Base-by-base conservation (phyloP, 2,888 invertebrate species). In the Epinotia bilunana region DNA sequence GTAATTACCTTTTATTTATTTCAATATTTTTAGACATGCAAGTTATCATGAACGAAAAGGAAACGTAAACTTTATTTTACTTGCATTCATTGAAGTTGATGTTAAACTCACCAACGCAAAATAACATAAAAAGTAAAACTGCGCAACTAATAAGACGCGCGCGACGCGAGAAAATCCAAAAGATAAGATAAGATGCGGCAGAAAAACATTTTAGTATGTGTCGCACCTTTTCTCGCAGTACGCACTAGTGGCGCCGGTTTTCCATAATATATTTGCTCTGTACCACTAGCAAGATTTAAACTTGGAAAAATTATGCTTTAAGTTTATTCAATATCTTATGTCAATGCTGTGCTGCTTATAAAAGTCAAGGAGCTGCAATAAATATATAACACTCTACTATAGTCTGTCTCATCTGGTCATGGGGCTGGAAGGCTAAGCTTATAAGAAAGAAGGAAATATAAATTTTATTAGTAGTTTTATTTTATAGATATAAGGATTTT, bases 371-470 rank as follows among this genome's bases (percentile, higher is more conserved):
- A n/a, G n/a, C 53, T n/a, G 53, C 53, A 53, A 23, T n/a, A 62
- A 18, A n/a, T 62, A 20, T 63, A 46, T 43, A 49, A 16, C 9
- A n/a, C n/a, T 43, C 58, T 20, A 20, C 11, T 68, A 12, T 28
- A 46, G 67, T n/a, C 43, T 5, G 33, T 46, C 69, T 60, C 60
- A 60, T 46, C 69, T 16, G 58, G 49, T 73, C 33, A 39, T 60
- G 60, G 60, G 73, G 16, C 65, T 53, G 49, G 20, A 60, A 53
- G 73, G 73, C 20, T 73, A 61, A 23, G 72, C 16, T 65, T 65
- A 53, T 39, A 33, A 43, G 65, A 61, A 18, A 49, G 43, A 63
- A 13, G 64, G 58, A 53, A 2, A 33, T 61, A 23, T n/a, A 57
- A 28, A 49, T 28, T 65, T 53, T 28, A 62, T 55, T 23, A 20